Evolutionary conservation across 2,113 vertebrate species (phyloP).

Genomic region (Girardinichthys multiradiatus): DNA sequence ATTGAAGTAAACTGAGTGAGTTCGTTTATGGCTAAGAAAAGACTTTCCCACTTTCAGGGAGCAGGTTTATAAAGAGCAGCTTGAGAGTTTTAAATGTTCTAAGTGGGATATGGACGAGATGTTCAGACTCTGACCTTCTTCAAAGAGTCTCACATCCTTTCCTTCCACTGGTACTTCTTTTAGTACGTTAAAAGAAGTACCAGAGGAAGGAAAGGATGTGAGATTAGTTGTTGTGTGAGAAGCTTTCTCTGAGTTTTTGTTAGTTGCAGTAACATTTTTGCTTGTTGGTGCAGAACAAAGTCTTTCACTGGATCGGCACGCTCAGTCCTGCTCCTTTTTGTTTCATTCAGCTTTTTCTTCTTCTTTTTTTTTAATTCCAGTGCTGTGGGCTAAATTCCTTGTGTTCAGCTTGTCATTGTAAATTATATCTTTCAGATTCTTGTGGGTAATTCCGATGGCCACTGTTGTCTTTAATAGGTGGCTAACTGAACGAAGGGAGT

Average conservation of each 20-base stretch:
- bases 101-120: neutral
- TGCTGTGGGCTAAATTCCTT: conserved; percentile 54
- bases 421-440: conserved; percentile 53
- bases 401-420: conserved; percentile 45
- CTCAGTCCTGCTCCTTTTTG: neutral
- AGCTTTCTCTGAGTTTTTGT: neutral
- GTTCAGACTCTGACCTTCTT: neutral
- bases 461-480: conserved; percentile 45
- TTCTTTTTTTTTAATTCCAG: conserved; percentile 8
- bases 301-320: conserved; percentile 24
- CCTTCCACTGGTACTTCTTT: neutral
- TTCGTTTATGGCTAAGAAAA: no score
- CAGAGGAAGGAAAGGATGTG: no score
- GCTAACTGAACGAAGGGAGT: conserved; percentile 37
- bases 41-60: no score
- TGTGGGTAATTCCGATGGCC: conserved; percentile 52
- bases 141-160: no score
- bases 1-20: no score
- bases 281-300: neutral
- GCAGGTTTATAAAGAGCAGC: no score
- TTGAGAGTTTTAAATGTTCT: no score
- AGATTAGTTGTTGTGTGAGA: neutral
- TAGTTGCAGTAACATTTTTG: neutral
- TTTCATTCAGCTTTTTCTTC: conserved; percentile 7
- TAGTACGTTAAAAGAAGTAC: no score